phyloP scores from a whole-genome alignment of 2,888 invertebrate species.

The Nipponacmea schrenckii region DNA sequence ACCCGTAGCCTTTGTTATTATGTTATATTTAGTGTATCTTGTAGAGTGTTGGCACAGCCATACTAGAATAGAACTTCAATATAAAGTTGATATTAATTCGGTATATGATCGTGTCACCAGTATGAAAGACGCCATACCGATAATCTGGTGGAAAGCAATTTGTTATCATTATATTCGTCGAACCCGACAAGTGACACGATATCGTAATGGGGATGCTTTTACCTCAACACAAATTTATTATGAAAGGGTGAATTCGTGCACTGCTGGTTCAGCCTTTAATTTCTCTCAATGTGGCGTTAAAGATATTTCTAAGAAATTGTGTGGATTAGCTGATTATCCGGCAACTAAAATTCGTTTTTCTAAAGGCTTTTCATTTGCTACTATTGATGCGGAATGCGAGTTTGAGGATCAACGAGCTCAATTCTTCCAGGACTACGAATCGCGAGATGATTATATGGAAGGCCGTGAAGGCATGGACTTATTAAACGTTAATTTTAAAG shows the following conservation, averaged over 20 bases:
- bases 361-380: slow-evolving; percentile 85
- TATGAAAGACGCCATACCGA: slow-evolving; percentile 75
- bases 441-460: slow-evolving; percentile 86
- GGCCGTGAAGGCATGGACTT: slow-evolving; percentile 83
- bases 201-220: slow-evolving; percentile 84
- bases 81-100: slow-evolving; percentile 75
- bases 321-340: slow-evolving; percentile 76
- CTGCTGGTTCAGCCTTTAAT: slow-evolving; percentile 81
- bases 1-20: slow-evolving; percentile 81
- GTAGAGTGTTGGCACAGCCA: slow-evolving; percentile 87
- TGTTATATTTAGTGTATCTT: slow-evolving; percentile 83
- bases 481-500: slow-evolving; percentile 73
- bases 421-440: slow-evolving; percentile 83
- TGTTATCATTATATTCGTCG: slow-evolving; percentile 85
- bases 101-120: slow-evolving; percentile 71
- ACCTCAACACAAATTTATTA: slow-evolving; percentile 86
- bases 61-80: slow-evolving; percentile 76
- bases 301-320: slow-evolving; percentile 80
- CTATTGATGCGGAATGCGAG: slow-evolving; percentile 80
- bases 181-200: slow-evolving; percentile 80
- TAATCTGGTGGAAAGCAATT: slow-evolving; percentile 88
- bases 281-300: slow-evolving; percentile 79
- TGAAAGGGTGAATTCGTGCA: slow-evolving; percentile 83
- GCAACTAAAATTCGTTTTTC: slow-evolving; percentile 82
- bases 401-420: slow-evolving; percentile 84